Percentiles rank a stretch among this genome's conserved stretches.
Conservation (phyloP, 2,797 vertebrate species). For the Syngnathus acus region DNA sequence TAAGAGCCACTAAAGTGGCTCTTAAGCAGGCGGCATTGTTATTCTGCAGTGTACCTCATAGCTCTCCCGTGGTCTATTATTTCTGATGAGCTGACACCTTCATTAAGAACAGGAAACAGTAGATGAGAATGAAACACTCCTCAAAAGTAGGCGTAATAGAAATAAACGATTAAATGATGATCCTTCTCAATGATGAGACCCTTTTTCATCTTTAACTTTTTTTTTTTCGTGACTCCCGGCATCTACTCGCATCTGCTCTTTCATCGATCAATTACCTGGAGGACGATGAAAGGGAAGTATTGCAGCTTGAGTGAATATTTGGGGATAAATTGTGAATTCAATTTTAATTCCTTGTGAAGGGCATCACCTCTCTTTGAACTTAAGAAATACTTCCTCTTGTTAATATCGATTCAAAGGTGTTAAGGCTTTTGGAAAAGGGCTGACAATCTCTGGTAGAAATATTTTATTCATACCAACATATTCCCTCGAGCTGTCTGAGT, state of each 20-base stretch:
- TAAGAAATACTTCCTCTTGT: constrained; percentile 13
- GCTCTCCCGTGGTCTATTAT: constrained; percentile 62
- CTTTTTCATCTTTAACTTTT: constrained; percentile 51
- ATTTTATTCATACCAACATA: constrained; percentile 5
- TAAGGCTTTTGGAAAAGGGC: constrained; percentile 6
- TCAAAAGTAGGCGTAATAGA: constrained; percentile 61
- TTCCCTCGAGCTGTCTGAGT: constrained; percentile 1
- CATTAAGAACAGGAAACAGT: constrained; percentile 53
- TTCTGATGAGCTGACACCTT: constrained; percentile 57
- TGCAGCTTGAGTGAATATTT: constrained; percentile 39
- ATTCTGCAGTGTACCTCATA: constrained; percentile 39
- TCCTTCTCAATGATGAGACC: constrained; percentile 24
- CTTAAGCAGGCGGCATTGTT: constrained; percentile 30
- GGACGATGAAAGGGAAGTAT: constrained; percentile 34
- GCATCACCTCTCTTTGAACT: constrained; percentile 21
- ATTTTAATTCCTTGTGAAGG: constrained; percentile 46
- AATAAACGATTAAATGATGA: constrained; percentile 56
- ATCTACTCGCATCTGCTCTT: constrained; percentile 27
- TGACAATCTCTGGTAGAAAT: constrained; percentile 1
- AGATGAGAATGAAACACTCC: constrained; percentile 51
- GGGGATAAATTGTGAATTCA: constrained; percentile 46
- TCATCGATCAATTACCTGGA: constrained; percentile 46
- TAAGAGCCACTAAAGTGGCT: constrained; percentile 25
- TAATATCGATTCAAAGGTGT: constrained; percentile 15
- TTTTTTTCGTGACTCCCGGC: constrained; percentile 12